phyloP scores from a whole-genome alignment of 2,113 vertebrate genomes.

The Ammospiza nelsoni region DNA sequence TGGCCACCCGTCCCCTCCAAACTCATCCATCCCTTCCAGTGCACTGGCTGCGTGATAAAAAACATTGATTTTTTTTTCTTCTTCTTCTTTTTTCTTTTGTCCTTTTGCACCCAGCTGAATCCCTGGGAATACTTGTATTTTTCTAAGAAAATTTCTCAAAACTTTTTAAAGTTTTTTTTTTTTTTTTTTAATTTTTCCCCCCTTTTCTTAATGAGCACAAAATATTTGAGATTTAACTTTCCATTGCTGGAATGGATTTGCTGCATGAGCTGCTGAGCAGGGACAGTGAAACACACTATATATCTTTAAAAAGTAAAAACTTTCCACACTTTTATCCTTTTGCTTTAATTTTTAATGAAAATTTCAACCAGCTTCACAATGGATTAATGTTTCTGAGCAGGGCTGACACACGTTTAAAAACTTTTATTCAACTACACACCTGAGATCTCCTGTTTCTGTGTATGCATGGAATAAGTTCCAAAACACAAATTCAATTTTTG shows the following conservation, averaged over 20 bases:
- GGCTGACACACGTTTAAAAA: neutral
- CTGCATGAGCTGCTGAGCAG: fast-evolving
- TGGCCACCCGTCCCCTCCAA: neutral
- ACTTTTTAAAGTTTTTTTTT: fast-evolving
- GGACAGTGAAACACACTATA: neutral
- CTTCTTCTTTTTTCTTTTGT: too few relatives aligned
- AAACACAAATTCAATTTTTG: neutral
- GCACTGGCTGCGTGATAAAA: neutral
- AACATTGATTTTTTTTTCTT: fast-evolving
- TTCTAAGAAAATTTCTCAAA: neutral
- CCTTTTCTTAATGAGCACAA: neutral
- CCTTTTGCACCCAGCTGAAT: neutral
- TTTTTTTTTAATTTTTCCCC: fast-evolving
- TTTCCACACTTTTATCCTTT: neutral
- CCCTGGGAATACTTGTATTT: neutral
- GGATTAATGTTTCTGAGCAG: neutral
- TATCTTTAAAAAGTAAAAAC: neutral
- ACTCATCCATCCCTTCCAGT: neutral
- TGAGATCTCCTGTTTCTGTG: neutral
- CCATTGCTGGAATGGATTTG: neutral
- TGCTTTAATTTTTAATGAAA: neutral
- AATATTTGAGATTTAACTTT: fast-evolving
- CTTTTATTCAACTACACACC: neutral
- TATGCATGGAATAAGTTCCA: fast-evolving
- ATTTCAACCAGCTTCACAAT: neutral